Evolutionary conservation across 2,888 invertebrate species (phyloP).

Genomic region (Cheilosia soror): DNA sequence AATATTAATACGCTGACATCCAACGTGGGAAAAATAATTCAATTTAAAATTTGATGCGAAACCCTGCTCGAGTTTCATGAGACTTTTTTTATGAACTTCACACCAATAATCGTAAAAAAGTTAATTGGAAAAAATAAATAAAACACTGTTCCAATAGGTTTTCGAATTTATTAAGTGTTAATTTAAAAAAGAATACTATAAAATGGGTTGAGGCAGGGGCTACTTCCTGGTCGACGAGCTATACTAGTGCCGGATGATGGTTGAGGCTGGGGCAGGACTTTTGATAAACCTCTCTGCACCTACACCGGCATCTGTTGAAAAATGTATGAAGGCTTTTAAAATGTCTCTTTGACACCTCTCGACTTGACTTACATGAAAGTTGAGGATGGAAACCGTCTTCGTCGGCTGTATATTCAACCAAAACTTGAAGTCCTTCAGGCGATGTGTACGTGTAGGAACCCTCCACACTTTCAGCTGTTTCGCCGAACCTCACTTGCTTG

Average conservation of each 20-base stretch:
- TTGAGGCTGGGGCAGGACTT: constrained; percentile 49
- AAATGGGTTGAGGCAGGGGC: constrained; percentile 19
- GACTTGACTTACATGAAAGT: constrained; percentile 79
- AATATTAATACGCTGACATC: background rate
- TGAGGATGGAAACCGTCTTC: constrained; percentile 80
- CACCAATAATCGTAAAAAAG: constrained; percentile 18
- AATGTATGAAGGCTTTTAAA: background rate
- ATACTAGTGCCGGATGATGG: constrained; percentile 5
- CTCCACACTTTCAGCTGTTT: constrained; percentile 78
- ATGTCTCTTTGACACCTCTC: no score
- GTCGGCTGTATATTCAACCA: constrained; percentile 80
- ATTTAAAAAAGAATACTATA: constrained; percentile 3
- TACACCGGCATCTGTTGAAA: constrained; percentile 46
- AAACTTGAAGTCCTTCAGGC: constrained; percentile 81
- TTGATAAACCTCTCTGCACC: constrained; percentile 46
- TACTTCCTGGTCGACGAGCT: background rate
- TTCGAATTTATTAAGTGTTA: constrained; percentile 35
- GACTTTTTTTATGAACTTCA: constrained; percentile 28
- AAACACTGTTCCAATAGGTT: constrained; percentile 1
- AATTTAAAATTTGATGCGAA: background rate
- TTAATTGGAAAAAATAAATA: constrained; percentile 8
- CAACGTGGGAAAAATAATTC: background rate
- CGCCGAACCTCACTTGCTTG: constrained; percentile 71
- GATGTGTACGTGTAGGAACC: constrained; percentile 81
- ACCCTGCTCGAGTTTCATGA: background rate